Evolutionary conservation across 1,140 invertebrate species (phyloP).

Genomic region (Drosophila tani): DNA sequence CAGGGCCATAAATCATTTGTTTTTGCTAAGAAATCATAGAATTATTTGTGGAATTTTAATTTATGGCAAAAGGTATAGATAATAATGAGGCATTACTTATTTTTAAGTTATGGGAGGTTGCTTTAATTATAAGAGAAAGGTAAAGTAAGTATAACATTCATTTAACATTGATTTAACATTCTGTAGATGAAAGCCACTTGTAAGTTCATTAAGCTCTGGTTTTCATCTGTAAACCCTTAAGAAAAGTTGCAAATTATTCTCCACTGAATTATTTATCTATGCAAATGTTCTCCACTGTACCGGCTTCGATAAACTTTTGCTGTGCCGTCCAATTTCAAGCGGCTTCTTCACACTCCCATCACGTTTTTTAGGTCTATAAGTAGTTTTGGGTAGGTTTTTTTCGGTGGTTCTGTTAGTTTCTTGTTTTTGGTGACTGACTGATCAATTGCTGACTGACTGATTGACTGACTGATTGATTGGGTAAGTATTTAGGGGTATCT

Average conservation of each 20-base stretch:
- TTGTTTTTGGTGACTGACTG: slow-evolving; percentile 62
- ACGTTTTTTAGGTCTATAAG: slow-evolving; percentile 18
- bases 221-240: no score
- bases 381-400: slow-evolving; percentile 21
- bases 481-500: slow-evolving; percentile 29
- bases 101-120: not conserved
- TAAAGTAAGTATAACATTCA: no score
- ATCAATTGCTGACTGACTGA: slow-evolving; percentile 53
- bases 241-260: no score
- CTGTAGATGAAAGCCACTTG: not conserved
- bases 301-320: not conserved
- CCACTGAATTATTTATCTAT: not conserved
- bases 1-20: not conserved
- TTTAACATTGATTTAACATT: no score
- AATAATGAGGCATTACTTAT: not conserved
- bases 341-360: slow-evolving; percentile 26
- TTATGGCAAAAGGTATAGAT: not conserved
- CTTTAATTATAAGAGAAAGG: not conserved
- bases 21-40: no score
- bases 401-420: slow-evolving; percentile 49
- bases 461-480: slow-evolving; percentile 55
- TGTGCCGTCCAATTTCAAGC: slow-evolving; percentile 2
- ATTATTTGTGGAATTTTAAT: not conserved
- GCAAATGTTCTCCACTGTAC: slow-evolving; percentile 2
- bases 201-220: not conserved